Evolutionary conservation across 2,797 vertebrate species (phyloP).

Genomic region (Semotilus atromaculatus): DNA sequence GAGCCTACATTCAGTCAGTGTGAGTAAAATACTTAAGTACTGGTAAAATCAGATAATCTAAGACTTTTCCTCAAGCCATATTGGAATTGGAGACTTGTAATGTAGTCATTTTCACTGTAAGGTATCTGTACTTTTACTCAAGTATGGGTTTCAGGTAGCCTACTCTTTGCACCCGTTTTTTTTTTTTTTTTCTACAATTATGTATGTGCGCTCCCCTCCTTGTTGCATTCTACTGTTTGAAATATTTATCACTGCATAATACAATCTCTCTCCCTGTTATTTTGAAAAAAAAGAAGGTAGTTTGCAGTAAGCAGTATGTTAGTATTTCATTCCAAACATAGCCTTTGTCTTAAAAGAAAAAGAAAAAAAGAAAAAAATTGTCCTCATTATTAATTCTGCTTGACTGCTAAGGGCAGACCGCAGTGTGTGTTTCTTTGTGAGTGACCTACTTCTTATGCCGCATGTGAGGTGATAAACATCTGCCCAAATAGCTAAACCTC

Average conservation of each 20-base stretch:
- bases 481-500: slow-evolving; percentile 53
- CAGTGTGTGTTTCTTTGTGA: slow-evolving; percentile 27
- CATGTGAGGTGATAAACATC: slow-evolving; percentile 58
- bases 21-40: neutral
- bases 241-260: neutral
- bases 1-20: neutral
- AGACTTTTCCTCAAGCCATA: neutral
- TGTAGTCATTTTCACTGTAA: neutral
- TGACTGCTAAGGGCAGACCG: slow-evolving; percentile 6
- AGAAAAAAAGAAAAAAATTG: neutral
- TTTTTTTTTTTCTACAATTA: neutral
- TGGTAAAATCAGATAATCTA: neutral
- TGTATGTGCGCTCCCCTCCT: neutral
- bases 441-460: slow-evolving; percentile 58
- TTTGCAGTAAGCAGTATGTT: neutral
- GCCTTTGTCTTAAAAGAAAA: slow-evolving; percentile 1
- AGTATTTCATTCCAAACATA: slow-evolving; percentile 24
- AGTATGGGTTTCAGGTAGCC: neutral
- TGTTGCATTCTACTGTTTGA: neutral
- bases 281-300: neutral
- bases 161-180: neutral
- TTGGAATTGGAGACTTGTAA: neutral
- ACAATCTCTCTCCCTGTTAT: neutral
- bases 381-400: slow-evolving; percentile 18
- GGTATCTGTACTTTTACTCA: neutral